Evolutionary conservation across 2,797 vertebrate genomes (phyloP), one percentile per base, ranked within the genome.

Genomic region (Steatocranus sp.): DNA sequence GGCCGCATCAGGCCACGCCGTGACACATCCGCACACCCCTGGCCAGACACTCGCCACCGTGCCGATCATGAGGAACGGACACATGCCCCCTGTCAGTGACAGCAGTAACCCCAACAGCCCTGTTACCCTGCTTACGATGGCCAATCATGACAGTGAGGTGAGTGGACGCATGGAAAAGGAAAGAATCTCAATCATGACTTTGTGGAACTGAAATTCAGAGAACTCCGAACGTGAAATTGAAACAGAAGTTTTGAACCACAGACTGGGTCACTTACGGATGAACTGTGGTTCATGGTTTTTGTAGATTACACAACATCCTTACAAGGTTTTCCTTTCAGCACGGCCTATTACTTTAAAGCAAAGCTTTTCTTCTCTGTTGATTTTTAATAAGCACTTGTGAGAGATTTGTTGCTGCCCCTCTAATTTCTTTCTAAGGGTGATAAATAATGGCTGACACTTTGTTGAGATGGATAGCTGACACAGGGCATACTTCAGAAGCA

Each of bases 71-170:
- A 96, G 97, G 53, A 97, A 96, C 18, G 97, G 96, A 87, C 96
- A 97, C 90, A 94, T 96, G 91, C 92, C 96, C 51, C 94, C 95
- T 0, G 86, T 94, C 81, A 97, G 95, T 2, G 96, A 97, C 3
- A 27, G 86, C 78, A 96, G 96, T 91, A 89, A 95, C 51, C 84
- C 95, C 7, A 96, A 96, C 49, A 97, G 96, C 85, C 96, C 98
- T 0, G 91, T 98, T 70, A 95, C 97, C 58, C 91, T 98, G 81
- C 96, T 99, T 90, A 91, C 94, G 7, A 96, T 98, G 41, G 96
- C 95, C 73, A 96, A 94, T 50, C 97, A 97, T 1, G 97, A 97
- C 91, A 95, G 95, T 15, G 96, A 95, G 95, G 98, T 98, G 95
- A 95, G 95, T 90, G 14, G 41, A 51, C 3, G 5, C 17, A 73